Evolutionary conservation across 1,140 invertebrate genomes (phyloP).

Genomic region (Maniola jurtina): DNA sequence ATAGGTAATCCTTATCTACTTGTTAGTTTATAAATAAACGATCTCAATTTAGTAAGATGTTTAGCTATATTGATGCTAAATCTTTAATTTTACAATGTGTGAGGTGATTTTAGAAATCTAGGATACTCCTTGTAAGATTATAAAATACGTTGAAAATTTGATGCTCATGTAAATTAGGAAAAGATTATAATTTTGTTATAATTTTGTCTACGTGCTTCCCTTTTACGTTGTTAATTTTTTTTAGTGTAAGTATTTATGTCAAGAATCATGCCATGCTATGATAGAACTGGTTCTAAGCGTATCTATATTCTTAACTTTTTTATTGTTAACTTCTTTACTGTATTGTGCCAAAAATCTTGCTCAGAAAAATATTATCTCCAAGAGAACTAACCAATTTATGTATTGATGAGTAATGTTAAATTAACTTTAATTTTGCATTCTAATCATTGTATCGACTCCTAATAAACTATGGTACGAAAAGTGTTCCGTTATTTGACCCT

Average conservation of each 20-base stretch:
- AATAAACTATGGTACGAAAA: conserved; percentile 19
- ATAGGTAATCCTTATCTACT: conserved; percentile 1
- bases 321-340: conserved; percentile 15
- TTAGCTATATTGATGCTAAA: conserved; percentile 37
- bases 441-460: conserved; percentile 16
- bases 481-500: conserved; percentile 19
- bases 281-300: conserved; percentile 16
- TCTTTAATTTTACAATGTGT: conserved; percentile 28
- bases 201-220: conserved; percentile 22
- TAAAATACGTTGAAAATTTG: conserved; percentile 1
- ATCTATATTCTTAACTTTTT: conserved; percentile 1
- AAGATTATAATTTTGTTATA: background rate
- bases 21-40: conserved; percentile 15
- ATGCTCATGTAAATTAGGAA: conserved; percentile 18
- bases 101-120: conserved; percentile 2
- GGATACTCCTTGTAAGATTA: background rate
- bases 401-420: conserved; percentile 26
- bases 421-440: conserved; percentile 4
- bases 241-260: conserved; percentile 11
- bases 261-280: conserved; percentile 23
- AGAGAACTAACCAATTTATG: conserved; percentile 29
- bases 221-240: conserved; percentile 21
- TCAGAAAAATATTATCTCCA: conserved; percentile 35
- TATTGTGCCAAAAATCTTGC: conserved; percentile 42
- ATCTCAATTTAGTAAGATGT: conserved; percentile 38